These are phyloP conservation scores for Cirrhinus molitorella DNA, from an alignment of 2,797 vertebrate species.

Conservation along the genomic window DNA sequence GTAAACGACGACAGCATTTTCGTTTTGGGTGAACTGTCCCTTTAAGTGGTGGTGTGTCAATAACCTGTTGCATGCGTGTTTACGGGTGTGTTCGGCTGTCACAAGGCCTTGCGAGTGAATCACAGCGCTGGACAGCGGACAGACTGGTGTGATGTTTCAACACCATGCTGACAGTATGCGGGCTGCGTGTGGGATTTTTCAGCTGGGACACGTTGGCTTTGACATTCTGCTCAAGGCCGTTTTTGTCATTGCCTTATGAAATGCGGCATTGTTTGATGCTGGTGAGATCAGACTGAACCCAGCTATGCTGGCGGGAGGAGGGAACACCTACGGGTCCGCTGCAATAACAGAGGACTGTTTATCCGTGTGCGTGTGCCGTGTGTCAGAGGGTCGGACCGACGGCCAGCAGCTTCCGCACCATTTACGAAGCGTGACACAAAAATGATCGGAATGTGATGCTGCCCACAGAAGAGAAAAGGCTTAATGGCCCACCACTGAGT, in stretches of 20 bases:
- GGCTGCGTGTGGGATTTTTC: conserved; percentile 35
- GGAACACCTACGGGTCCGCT: conserved; percentile 72
- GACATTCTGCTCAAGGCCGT: conserved; percentile 44
- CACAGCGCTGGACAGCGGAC: conserved; percentile 52
- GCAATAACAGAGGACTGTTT: conserved; percentile 66
- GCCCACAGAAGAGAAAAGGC: conserved; percentile 67
- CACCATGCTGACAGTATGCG: conserved; percentile 36
- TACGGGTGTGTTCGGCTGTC: conserved; percentile 1
- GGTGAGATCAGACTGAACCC: conserved; percentile 58
- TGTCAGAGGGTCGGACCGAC: background rate
- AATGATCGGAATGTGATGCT: conserved; percentile 48
- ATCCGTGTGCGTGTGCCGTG: conserved; percentile 1
- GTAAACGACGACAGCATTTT: background rate
- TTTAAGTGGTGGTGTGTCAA: background rate
- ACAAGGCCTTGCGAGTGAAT: conserved; percentile 38
- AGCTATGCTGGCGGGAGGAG: conserved; percentile 67
- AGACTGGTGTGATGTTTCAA: conserved; percentile 61
- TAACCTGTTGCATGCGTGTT: background rate
- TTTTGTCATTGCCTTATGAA: conserved; percentile 55
- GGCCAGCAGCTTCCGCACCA: conserved; percentile 35
- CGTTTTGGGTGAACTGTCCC: background rate
- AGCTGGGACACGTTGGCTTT: conserved; percentile 32
- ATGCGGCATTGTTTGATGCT: conserved; percentile 47
- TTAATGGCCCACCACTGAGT: background rate
- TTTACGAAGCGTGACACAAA: conserved; percentile 55